phyloP scores from a whole-genome alignment of 2,797 vertebrate genomes.

The Phataginus tetradactyla region DNA sequence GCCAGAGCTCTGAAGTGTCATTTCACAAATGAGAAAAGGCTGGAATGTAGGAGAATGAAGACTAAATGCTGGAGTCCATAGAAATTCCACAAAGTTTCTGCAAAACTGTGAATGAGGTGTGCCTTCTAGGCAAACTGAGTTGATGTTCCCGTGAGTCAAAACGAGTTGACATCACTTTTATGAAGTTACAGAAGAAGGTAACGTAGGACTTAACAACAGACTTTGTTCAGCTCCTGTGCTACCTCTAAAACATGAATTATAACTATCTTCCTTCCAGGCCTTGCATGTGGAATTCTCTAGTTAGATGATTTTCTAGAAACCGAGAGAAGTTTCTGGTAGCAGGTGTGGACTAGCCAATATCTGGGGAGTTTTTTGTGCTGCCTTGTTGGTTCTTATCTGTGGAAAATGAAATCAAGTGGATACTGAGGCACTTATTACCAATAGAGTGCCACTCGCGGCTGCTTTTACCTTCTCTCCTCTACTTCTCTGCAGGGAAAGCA shows the following conservation, averaged over 20 bases:
- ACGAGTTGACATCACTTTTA: background rate
- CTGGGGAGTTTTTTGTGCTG: background rate
- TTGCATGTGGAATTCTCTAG: background rate
- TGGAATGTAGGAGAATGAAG: background rate
- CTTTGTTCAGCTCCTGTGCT: background rate
- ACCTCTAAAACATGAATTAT: background rate
- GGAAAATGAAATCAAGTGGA: background rate
- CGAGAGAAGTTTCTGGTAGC: background rate
- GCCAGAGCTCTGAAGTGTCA: background rate
- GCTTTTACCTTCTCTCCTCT: background rate
- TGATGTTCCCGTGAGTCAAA: background rate
- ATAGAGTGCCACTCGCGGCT: background rate
- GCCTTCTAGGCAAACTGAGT: background rate
- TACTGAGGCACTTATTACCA: background rate
- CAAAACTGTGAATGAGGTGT: background rate
- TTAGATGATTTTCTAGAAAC: background rate
- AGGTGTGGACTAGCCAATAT: background rate
- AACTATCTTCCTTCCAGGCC: background rate
- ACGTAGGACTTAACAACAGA: background rate
- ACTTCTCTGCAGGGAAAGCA: background rate
- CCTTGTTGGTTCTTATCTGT: background rate
- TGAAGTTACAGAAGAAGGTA: background rate
- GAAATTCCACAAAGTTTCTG: background rate
- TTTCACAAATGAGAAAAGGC: background rate
- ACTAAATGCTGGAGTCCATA: background rate